These are phyloP conservation scores for Malthinus seriepunctatus DNA, from an alignment of 2,888 invertebrate species.

Conservation along the genomic window DNA sequence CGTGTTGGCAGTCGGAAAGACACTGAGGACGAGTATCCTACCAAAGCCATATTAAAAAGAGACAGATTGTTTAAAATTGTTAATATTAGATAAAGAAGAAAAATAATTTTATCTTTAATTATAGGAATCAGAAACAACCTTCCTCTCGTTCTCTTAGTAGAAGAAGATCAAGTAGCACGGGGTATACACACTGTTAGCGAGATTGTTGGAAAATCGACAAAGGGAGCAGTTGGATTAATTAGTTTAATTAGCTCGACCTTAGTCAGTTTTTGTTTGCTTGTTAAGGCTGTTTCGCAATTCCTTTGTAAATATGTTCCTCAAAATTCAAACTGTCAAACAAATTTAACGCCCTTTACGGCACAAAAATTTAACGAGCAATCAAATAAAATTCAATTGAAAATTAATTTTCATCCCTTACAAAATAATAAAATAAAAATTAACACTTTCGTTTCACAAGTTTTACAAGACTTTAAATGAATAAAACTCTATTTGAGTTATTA, in stretches of 20 bases:
- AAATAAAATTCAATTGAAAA: neutral
- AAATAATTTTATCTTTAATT: slow-evolving; percentile 47
- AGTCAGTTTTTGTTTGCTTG: slow-evolving; percentile 33
- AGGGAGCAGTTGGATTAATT: slow-evolving; percentile 52
- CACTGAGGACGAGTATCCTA: slow-evolving; percentile 53
- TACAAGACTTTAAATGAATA: too few relatives aligned
- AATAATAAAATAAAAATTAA: too few relatives aligned
- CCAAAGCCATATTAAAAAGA: slow-evolving; percentile 44
- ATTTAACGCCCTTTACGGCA: neutral
- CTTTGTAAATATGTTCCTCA: slow-evolving; percentile 1
- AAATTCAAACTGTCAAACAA: slow-evolving; percentile 1
- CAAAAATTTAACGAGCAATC: slow-evolving; percentile 1
- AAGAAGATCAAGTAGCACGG: slow-evolving; percentile 53
- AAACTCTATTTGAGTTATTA: too few relatives aligned
- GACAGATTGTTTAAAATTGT: slow-evolving; percentile 39
- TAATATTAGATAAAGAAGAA: slow-evolving; percentile 39
- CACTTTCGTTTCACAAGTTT: too few relatives aligned
- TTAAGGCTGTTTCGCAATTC: slow-evolving; percentile 18
- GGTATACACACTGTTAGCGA: slow-evolving; percentile 49
- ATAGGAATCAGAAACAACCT: slow-evolving; percentile 54
- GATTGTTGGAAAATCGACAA: slow-evolving; percentile 47
- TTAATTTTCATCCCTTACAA: too few relatives aligned
- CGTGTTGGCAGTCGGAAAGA: slow-evolving; percentile 48
- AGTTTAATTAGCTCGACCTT: slow-evolving; percentile 48
- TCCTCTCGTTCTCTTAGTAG: slow-evolving; percentile 37